These are phyloP conservation scores for Leptonema lineaticorne DNA, from an alignment of 1,140 invertebrate species.

Conservation along the genomic window DNA sequence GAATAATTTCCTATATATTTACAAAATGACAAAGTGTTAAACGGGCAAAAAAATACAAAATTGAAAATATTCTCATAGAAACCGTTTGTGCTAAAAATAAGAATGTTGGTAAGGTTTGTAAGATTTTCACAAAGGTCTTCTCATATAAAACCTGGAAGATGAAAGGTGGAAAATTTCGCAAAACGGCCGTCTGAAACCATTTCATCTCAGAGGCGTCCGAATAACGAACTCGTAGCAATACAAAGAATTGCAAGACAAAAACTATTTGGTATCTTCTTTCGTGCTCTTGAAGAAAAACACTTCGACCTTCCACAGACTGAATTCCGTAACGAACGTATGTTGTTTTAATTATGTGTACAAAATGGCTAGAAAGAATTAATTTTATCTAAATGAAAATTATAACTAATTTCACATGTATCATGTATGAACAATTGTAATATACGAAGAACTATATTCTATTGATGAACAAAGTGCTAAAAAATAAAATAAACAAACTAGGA, in stretches of 20 bases:
- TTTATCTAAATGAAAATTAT: too few relatives aligned
- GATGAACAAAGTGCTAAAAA: too few relatives aligned
- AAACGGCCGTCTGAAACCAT: conserved; percentile 27
- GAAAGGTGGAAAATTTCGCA: conserved; percentile 26
- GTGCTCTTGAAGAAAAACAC: conserved; percentile 3
- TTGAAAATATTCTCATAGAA: background rate
- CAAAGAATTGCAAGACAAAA: conserved; percentile 12
- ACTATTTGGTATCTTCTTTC: background rate
- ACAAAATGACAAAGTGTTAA: background rate
- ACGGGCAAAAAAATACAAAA: background rate
- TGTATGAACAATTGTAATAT: too few relatives aligned
- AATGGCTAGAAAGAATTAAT: too few relatives aligned
- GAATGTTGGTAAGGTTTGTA: background rate
- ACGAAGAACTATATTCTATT: too few relatives aligned
- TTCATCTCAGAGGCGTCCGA: conserved; percentile 24
- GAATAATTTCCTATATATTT: conserved; percentile 1
- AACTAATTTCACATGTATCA: too few relatives aligned
- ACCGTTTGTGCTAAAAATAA: background rate
- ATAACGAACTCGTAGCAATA: conserved; percentile 19
- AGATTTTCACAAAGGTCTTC: conserved; percentile 24
- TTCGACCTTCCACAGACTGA: too few relatives aligned
- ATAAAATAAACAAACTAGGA: too few relatives aligned
- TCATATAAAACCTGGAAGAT: conserved; percentile 20
- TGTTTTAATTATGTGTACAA: too few relatives aligned
- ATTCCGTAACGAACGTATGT: too few relatives aligned